Evolutionary conservation across 92 coral and sea anemone species (phyloP), one percentile per base, ranked within the genome.

Genomic region (Siderastrea siderea): DNA sequence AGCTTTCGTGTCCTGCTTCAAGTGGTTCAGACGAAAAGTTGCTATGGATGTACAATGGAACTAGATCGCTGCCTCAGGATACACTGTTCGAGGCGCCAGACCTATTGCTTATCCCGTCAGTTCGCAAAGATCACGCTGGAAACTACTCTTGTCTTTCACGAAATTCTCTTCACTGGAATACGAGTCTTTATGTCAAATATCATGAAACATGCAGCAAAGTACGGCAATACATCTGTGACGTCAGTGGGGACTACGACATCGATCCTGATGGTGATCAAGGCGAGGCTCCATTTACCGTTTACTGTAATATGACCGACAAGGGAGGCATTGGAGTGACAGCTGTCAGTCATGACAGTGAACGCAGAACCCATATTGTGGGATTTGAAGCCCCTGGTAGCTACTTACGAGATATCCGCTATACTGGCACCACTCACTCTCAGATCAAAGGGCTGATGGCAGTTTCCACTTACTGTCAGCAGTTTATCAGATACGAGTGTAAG

Each of bases 201-300:
- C 53, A 12, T 48, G 76, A 47, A 71, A 71, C 76, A 47, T 71
- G 76, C 76, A 71, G 54, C 57, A 50, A 5, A 48, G 76, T 71
- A 38, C 47, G 17, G 49, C 52, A 17, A 81, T 7, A 64, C 11
- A 64, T 63, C n/a, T 14, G 68, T 63, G 68, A 4, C 68, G 68
- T 64, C 68, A 64, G 68, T 4, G 68, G 43, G 8, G 9, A 64
- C 14, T 64, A 64, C 68, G 68, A 7, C 68, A 64, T 64, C 5
- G 68, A 64, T 64, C 68, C 43, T 38, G 61, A 81, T 26, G 38
- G 38, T 26, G 38, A 26, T 26, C 38, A 26, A 26, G 38, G 38
- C 38, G 38, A 26, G 38, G 38, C 38, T 26, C 38, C 38, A 26
- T 26, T 26, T 26, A 26, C 38, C 0, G 38, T 26, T 26, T 26